Percentiles rank a stretch among this genome's conserved stretches.
Conservation (phyloP, 2,797 vertebrate genomes). For the Chlorospingus flavigularis region DNA sequence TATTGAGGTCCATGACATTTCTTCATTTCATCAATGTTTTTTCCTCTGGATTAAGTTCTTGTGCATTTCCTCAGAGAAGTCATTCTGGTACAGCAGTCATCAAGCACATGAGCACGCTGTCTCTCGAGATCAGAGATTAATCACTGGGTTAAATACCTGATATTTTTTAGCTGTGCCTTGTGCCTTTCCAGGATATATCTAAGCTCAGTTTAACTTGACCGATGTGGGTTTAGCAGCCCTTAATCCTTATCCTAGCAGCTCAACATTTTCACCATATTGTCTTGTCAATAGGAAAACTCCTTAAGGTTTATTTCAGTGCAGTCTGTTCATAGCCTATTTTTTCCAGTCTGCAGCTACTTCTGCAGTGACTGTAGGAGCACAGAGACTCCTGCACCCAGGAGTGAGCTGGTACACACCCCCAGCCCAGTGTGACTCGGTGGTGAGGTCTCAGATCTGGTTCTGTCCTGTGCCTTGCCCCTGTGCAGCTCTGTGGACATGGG, state of each 20-base stretch:
- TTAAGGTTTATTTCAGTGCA: background rate
- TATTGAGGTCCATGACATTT: background rate
- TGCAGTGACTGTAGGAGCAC: background rate
- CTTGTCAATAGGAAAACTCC: background rate
- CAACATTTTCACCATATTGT: background rate
- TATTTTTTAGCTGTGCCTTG: background rate
- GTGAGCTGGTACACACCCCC: background rate
- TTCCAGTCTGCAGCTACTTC: background rate
- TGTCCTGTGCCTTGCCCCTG: background rate
- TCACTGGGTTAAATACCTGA: background rate
- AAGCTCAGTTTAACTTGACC: background rate
- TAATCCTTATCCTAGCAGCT: background rate
- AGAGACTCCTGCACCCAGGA: background rate
- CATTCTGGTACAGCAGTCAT: background rate
- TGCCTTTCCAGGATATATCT: background rate
- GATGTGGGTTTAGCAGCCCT: fast-evolving
- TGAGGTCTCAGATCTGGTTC: background rate
- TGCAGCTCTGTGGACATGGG: background rate
- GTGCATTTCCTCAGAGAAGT: background rate
- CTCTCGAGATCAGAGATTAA: background rate
- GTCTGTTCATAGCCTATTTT: background rate
- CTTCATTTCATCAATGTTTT: background rate
- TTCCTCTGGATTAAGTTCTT: background rate
- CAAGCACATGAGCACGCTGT: fast-evolving
- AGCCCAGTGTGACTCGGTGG: background rate